These are phyloP conservation scores for Clavelina lepadiformis DNA, from an alignment of 23 tunicate species.

Conservation along the genomic window DNA sequence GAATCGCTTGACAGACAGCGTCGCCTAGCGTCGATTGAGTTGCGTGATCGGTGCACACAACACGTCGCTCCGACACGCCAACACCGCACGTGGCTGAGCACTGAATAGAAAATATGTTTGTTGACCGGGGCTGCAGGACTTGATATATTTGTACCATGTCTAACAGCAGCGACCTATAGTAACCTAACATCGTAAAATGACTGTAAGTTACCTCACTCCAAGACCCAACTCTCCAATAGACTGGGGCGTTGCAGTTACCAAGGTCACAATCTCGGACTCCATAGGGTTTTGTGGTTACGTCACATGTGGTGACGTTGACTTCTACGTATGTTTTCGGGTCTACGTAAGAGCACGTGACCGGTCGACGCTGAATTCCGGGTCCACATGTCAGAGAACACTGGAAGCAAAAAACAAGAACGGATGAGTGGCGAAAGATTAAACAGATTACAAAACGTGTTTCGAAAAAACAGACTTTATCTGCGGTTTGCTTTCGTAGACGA, in stretches of 20 bases:
- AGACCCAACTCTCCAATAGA: constrained; percentile 64
- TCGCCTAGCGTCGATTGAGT: constrained; percentile 29
- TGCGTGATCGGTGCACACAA: constrained; percentile 57
- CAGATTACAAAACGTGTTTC: no score
- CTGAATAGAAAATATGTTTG: constrained; percentile 23
- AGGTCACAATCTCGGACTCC: constrained; percentile 62
- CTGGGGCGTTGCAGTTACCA: constrained; percentile 46
- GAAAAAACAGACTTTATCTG: no score
- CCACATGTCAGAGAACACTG: constrained; percentile 91
- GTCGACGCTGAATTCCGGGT: constrained; percentile 58
- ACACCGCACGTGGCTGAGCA: constrained; percentile 78
- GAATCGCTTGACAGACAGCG: constrained; percentile 45
- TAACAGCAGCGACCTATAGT: background rate
- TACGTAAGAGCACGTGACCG: constrained; percentile 54
- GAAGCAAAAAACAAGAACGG: constrained; percentile 3
- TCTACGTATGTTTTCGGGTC: constrained; percentile 44
- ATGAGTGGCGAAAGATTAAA: background rate
- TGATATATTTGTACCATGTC: background rate
- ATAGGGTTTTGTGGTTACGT: constrained; percentile 25
- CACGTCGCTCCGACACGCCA: constrained; percentile 60
- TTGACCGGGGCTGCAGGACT: background rate
- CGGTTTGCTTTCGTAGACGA: no score
- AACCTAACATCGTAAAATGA: background rate
- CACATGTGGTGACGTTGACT: constrained; percentile 37
- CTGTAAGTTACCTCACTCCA: constrained; percentile 66